These are phyloP conservation scores for Panorpa germanica DNA, from an alignment of 2,888 invertebrate genomes.

Conservation along the genomic window DNA sequence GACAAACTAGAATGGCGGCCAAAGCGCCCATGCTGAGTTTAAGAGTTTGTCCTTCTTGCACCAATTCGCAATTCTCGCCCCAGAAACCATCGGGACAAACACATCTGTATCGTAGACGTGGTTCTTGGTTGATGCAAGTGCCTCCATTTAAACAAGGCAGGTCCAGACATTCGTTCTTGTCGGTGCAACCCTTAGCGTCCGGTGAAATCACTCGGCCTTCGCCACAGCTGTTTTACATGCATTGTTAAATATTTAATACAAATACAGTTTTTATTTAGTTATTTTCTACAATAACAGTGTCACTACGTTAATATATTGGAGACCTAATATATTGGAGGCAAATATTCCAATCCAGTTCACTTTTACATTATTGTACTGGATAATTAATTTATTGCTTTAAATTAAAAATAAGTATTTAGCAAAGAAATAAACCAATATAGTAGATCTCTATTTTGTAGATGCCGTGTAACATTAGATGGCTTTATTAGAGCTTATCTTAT, in stretches of 20 bases:
- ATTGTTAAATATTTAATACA: not conserved
- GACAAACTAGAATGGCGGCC: conserved; percentile 92
- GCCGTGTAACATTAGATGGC: no score
- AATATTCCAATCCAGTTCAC: no score
- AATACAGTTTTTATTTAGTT: conserved; percentile 6
- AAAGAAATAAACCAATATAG: no score
- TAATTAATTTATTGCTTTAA: no score
- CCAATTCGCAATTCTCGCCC: conserved; percentile 87
- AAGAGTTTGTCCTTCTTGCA: conserved; percentile 85
- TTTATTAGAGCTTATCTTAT: no score
- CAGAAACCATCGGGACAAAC: conserved; percentile 83
- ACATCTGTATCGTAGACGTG: conserved; percentile 69
- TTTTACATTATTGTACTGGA: no score
- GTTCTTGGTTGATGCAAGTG: conserved; percentile 81
- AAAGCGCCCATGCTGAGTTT: conserved; percentile 94
- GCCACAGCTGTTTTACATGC: conserved; percentile 49
- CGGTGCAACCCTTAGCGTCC: conserved; percentile 83
- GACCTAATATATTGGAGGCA: no score
- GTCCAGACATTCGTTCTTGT: conserved; percentile 90
- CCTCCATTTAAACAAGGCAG: conserved; percentile 87
- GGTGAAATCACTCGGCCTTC: conserved; percentile 81
- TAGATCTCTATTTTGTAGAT: no score
- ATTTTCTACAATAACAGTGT: no score
- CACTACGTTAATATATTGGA: no score
- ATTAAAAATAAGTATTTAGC: no score